Conservation (phyloP, 2,113 vertebrate species). For the Elaphurus davidianus region DNA sequence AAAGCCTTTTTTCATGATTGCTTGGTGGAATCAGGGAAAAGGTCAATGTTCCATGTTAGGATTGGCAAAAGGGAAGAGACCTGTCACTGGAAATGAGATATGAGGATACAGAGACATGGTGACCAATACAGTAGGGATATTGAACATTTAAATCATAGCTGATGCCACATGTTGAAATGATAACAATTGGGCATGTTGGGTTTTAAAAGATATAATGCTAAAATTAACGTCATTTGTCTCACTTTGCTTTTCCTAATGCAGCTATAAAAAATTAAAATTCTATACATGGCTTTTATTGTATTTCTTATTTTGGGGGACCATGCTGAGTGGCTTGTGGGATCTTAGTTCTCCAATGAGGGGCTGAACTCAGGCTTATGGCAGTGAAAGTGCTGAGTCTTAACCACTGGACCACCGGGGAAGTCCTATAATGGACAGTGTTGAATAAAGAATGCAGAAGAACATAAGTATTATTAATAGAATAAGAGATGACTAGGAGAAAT, state of each 20-base stretch:
- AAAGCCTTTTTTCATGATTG: not conserved
- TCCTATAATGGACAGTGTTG: not conserved
- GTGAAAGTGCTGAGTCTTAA: not conserved
- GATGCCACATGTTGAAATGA: not conserved
- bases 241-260: not conserved
- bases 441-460: not conserved
- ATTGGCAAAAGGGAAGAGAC: not conserved
- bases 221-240: not conserved
- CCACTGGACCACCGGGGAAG: not conserved
- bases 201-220: not conserved
- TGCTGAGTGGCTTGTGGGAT: not conserved
- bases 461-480: not conserved
- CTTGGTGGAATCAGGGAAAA: not conserved
- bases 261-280: conserved; percentile 13
- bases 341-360: not conserved
- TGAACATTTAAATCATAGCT: not conserved
- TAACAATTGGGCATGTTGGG: not conserved
- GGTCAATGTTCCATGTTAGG: not conserved
- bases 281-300: not conserved
- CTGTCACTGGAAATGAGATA: not conserved
- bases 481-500: conserved; percentile 5
- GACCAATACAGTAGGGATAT: not conserved
- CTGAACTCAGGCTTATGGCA: not conserved
- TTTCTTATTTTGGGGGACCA: not conserved
- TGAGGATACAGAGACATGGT: not conserved